Conservation (phyloP, 2,113 vertebrate genomes). For the Oreochromis tanganicae region DNA sequence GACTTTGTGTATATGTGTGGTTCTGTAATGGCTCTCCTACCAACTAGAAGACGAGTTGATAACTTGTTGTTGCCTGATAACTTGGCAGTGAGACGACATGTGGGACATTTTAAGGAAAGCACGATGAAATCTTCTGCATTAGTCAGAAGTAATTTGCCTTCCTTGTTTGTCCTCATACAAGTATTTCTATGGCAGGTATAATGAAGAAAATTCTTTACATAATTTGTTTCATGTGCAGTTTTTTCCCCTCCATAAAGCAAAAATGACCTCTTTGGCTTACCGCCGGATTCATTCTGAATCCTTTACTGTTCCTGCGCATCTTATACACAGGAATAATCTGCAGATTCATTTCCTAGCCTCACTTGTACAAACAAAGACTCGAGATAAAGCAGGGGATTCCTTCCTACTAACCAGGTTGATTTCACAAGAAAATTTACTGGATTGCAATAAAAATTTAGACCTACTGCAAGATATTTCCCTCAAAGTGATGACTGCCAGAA, state of each 20-base stretch:
- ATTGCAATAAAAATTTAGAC: neutral
- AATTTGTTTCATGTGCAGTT: neutral
- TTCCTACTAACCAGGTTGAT: neutral
- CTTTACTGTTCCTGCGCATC: neutral
- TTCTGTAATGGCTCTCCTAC: neutral
- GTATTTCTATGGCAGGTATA: neutral
- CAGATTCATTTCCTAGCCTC: neutral
- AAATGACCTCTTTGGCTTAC: neutral
- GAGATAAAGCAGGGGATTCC: neutral
- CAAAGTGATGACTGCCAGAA: neutral
- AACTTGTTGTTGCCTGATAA: neutral
- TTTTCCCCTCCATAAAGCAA: neutral
- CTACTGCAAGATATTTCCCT: neutral
- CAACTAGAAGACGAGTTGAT: neutral
- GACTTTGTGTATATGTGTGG: accelerated
- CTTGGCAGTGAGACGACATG: neutral
- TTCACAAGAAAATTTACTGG: neutral
- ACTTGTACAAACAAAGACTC: neutral
- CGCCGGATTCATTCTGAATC: neutral
- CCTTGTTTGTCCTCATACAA: neutral
- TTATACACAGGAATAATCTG: neutral
- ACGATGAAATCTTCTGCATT: neutral
- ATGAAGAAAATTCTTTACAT: neutral
- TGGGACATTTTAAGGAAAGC: neutral
- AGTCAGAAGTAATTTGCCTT: neutral